phyloP scores from a whole-genome alignment of 2,797 vertebrate genomes.

The Tiaroga cobitis region DNA sequence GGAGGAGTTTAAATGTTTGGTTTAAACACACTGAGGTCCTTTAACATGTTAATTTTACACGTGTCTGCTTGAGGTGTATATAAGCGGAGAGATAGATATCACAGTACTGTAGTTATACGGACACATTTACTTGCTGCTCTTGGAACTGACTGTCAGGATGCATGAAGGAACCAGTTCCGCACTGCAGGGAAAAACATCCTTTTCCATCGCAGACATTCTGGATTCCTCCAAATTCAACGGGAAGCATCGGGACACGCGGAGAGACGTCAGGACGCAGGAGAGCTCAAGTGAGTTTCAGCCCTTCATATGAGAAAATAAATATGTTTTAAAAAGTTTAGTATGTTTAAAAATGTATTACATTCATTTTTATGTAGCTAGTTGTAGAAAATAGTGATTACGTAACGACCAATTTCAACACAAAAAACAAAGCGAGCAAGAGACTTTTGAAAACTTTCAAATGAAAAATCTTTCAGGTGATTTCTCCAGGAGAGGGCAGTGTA shows the following conservation, averaged over 20 bases:
- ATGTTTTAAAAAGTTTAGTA: neutral
- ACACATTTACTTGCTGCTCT: neutral
- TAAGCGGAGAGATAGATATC: neutral
- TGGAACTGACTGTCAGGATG: conserved; percentile 59
- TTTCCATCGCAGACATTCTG: conserved; percentile 78
- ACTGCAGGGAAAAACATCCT: conserved; percentile 59
- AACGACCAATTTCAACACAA: neutral
- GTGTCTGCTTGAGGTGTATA: conserved; percentile 58
- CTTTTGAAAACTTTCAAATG: neutral
- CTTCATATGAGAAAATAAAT: neutral
- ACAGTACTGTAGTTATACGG: neutral
- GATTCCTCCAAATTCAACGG: conserved; percentile 74
- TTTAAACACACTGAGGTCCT: conserved; percentile 49
- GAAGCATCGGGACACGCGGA: conserved; percentile 23
- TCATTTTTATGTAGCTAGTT: neutral
- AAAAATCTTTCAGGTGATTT: neutral
- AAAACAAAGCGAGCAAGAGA: neutral
- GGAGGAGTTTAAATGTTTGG: conserved; percentile 53
- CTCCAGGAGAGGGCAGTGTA: conserved; percentile 37
- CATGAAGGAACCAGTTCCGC: conserved; percentile 59
- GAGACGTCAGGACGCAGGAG: neutral
- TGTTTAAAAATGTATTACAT: neutral
- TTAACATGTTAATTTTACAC: conserved; percentile 70
- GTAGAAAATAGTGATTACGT: neutral
- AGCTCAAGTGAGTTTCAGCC: conserved; percentile 54